Base-by-base conservation (phyloP, 2,888 invertebrate species). In the Lycophotia porphyrea region DNA sequence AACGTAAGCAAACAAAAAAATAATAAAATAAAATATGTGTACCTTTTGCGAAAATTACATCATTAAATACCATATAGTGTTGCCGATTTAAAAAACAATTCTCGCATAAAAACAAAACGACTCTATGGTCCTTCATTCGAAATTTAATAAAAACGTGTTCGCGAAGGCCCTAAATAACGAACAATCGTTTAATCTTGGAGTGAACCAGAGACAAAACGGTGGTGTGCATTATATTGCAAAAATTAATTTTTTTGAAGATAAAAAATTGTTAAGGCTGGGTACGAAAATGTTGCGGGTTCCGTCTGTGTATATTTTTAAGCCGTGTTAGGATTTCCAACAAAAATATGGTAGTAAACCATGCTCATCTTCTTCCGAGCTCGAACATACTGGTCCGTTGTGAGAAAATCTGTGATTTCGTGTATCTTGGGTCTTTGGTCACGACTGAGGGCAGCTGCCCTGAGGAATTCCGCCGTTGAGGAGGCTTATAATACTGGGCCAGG, bases 171-270 rank as follows among this genome's bases (percentile, higher is more conserved):
- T 87, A 85, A 85, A 87, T 87, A 84, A 85, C 78, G 76, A 70
- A 89, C 89, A 92, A 93, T 91, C 93, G 90, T 93, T 92, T 92
- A 92, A 92, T 91, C 91, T 91, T 60, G 72, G 49, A 89, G 90
- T 90, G 90, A 88, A 90, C 87, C 86, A 89, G 85, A 88, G 86
- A 91, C 82, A 87, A 80, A 81, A 80, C 77, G 82, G 75, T 78
- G 81, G 86, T 76, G 86, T 76, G 88, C 88, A 88, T 74, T 80
- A 78, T 90, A 89, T 90, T 88, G 87, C 90, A 90, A 92, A 93
- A 92, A 94, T 92, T 93, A 93, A 93, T 93, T 93, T 93, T 88
- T 87, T 83, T 87, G 71, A 67, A 84, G 84, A 82, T 79, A 85
- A 84, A 86, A 85, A 87, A 84, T 74, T 36, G 49, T 68, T 60